Evolutionary conservation across 2,888 invertebrate genomes (phyloP), one percentile per base, ranked within the genome.

Genomic region (Conistra vaccinii): DNA sequence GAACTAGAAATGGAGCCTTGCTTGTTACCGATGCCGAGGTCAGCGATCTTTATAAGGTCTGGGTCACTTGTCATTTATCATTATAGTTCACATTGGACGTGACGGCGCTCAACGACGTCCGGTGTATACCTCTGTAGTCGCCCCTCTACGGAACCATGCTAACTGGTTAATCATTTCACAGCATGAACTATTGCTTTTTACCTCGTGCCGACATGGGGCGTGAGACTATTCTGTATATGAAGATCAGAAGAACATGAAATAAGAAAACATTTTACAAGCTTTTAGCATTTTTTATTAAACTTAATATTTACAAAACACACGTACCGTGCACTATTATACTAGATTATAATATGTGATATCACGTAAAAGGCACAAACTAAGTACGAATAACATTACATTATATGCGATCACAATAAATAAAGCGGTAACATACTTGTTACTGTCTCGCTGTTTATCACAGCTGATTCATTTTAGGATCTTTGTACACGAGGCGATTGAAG

Each of bases 351-450:
- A 66, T 66, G 81, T 86, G 87, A 91, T 92, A 92, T 92, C 92
- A 92, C 92, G 88, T 91, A 89, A 89, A 89, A 92, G 91, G 91
- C 91, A 91, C 89, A 88, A 88, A 89, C 87, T 92, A 92, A 92
- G 92, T 92, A 92, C 92, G 73, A 90, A 84, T 85, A 80, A 71
- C 45, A 65, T 75, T 65, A 76, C 75, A 80, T 69, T 51, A 51
- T 79, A 79, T 75, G 71, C 71, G 73, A 90, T 92, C 90, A 91
- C 90, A 92, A 93, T 94, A 93, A 94, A 93, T 93, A 93, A 89
- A 90, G 89, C 91, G 80, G 93, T 93, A 93, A 93, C 92, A 88
- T 69, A 69, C 60, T 67, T 71, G 78, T 83, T 84, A 87, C 86
- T 74, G 70, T 65, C 39, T 75, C 67, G 80, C 75, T 85, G 83